A percentile compares a stretch with the other conserved stretches of the same genome.
These are phyloP conservation scores for Zaprionus lineosus DNA, from an alignment of 2,888 invertebrate genomes.

Conservation along the genomic window DNA sequence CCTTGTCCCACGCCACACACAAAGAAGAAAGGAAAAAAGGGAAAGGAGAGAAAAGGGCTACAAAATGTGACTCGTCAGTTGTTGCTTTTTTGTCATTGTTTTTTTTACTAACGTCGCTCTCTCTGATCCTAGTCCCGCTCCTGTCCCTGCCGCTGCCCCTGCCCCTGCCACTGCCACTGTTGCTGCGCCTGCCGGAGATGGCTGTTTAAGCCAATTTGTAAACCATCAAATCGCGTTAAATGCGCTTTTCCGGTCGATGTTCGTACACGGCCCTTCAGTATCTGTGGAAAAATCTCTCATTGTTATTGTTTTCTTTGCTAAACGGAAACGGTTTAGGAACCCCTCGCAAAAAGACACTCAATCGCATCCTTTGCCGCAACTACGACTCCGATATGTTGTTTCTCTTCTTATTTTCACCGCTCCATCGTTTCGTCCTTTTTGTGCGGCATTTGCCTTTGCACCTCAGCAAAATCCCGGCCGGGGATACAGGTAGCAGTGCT, in stretches of 20 bases:
- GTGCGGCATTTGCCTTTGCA: constrained; percentile 37
- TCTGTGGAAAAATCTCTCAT: constrained; percentile 58
- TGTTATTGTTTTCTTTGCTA: constrained; percentile 75
- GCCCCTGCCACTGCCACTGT: constrained; percentile 18
- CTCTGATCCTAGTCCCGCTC: neutral
- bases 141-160: neutral
- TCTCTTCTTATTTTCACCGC: constrained; percentile 5
- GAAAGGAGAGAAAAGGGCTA: constrained; percentile 38
- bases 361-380: constrained; percentile 34
- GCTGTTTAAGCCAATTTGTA: constrained; percentile 79
- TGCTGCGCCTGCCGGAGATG: constrained; percentile 44
- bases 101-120: too few relatives aligned
- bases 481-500: constrained; percentile 17
- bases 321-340: constrained; percentile 77
- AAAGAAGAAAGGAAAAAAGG: constrained; percentile 3
- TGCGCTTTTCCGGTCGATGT: constrained; percentile 70
- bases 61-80: constrained; percentile 49
- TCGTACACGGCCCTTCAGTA: constrained; percentile 25
- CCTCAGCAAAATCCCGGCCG: too few relatives aligned
- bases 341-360: constrained; percentile 44
- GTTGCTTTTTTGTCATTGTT: too few relatives aligned
- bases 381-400: constrained; percentile 32
- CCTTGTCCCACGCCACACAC: constrained; percentile 41
- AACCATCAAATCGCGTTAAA: constrained; percentile 80
- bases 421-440: too few relatives aligned